A percentile compares a stretch with the other conserved stretches of the same genome.
These are phyloP conservation scores for Drosophila cardini DNA, from an alignment of 1,140 invertebrate genomes.

Conservation along the genomic window DNA sequence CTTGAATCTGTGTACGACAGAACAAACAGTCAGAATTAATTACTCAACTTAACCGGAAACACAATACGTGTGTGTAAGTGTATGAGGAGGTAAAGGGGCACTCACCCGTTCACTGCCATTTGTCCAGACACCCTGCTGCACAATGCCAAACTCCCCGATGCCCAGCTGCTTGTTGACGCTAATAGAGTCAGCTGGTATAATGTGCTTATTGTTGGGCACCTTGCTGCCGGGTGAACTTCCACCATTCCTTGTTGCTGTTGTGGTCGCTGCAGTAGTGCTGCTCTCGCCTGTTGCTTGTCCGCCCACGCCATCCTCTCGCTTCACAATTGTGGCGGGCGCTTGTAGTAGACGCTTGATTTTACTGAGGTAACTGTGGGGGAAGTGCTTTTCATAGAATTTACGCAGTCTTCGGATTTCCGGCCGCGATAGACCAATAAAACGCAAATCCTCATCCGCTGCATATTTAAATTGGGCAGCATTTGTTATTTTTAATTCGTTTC, in stretches of 20 bases:
- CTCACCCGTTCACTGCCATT: constrained; percentile 95
- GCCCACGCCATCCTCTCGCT: constrained; percentile 86
- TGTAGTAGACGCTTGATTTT: constrained; percentile 93
- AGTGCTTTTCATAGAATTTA: constrained; percentile 97
- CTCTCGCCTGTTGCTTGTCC: constrained; percentile 79
- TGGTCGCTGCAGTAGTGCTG: constrained; percentile 47
- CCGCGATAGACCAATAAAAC: constrained; percentile 96
- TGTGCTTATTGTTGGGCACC: constrained; percentile 94
- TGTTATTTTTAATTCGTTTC: constrained; percentile 91
- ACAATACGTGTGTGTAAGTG: not conserved
- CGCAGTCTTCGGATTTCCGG: constrained; percentile 97
- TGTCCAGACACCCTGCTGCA: constrained; percentile 99
- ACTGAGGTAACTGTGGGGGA: constrained; percentile 95
- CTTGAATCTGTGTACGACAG: constrained; percentile 91
- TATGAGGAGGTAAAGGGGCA: constrained; percentile 9
- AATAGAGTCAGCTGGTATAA: constrained; percentile 97
- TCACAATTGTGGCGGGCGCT: constrained; percentile 85
- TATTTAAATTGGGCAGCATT: constrained; percentile 98
- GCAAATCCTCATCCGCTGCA: constrained; percentile 96
- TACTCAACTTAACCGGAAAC: constrained; percentile 38
- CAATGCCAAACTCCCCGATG: constrained; percentile 98
- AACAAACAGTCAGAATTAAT: constrained; percentile 20
- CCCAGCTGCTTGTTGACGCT: constrained; percentile 97
- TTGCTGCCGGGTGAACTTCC: constrained; percentile 81
- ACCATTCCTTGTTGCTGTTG: constrained; percentile 58